Conservation (phyloP, 2,888 invertebrate genomes). For the Crocallis elinguaria region DNA sequence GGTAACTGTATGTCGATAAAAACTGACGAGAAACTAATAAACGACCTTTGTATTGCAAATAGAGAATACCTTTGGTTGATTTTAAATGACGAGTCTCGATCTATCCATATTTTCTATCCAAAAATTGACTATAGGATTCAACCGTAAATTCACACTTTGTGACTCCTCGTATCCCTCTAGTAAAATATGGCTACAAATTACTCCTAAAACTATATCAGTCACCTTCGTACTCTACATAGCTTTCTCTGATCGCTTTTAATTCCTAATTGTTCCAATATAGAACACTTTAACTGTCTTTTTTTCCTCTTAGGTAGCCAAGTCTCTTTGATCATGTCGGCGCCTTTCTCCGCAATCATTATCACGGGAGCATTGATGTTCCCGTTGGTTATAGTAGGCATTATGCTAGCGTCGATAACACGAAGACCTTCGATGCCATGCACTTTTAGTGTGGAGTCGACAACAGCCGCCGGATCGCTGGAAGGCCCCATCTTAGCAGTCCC, state of each 20-base stretch:
- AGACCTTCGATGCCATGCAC: conserved; percentile 92
- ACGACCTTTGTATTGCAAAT: too few relatives aligned
- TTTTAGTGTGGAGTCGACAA: conserved; percentile 90
- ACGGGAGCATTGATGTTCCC: conserved; percentile 95
- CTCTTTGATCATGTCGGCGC: conserved; percentile 91
- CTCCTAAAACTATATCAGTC: conserved; percentile 41
- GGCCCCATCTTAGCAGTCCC: conserved; percentile 95
- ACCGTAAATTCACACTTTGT: too few relatives aligned
- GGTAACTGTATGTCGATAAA: conserved; percentile 22
- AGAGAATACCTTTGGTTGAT: too few relatives aligned
- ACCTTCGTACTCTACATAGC: conserved; percentile 61
- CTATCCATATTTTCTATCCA: too few relatives aligned
- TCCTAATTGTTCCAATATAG: conserved; percentile 48
- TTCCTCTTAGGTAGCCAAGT: conserved; percentile 84
- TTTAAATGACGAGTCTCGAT: too few relatives aligned
- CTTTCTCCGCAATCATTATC: conserved; percentile 95
- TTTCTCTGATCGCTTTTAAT: conserved; percentile 43
- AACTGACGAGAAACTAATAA: conserved; percentile 17
- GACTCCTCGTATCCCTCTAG: conserved; percentile 27
- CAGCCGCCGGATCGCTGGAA: conserved; percentile 89
- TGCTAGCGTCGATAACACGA: conserved; percentile 93
- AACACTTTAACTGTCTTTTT: conserved; percentile 57
- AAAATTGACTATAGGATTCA: too few relatives aligned
- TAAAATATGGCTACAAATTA: conserved; percentile 23
- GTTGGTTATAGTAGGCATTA: conserved; percentile 94